phyloP scores from a whole-genome alignment of 2,113 vertebrate species.

The Channa maculata region DNA sequence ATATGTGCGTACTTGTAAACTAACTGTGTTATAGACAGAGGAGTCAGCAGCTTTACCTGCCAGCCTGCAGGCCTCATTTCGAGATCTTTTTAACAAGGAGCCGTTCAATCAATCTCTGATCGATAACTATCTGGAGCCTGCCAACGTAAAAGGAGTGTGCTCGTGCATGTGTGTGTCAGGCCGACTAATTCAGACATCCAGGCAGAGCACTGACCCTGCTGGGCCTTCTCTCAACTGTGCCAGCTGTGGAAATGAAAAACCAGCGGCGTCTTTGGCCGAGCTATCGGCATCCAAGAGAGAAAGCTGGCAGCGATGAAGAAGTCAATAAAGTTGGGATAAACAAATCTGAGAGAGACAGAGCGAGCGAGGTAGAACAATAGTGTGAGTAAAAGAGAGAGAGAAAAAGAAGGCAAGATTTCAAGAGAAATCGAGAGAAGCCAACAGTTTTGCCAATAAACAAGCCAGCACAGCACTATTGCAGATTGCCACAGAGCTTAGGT shows the following conservation, averaged over 20 bases:
- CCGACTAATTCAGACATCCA: conserved; percentile 61
- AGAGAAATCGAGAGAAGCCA: conserved; percentile 41
- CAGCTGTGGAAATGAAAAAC: conserved; percentile 70
- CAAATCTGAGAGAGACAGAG: conserved; percentile 44
- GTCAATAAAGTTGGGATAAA: conserved; percentile 69
- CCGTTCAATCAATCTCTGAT: conserved; percentile 78
- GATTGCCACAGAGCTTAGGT: conserved; percentile 70
- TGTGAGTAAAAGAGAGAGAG: background rate
- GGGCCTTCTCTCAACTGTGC: conserved; percentile 38
- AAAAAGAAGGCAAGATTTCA: background rate
- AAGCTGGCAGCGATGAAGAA: conserved; percentile 46
- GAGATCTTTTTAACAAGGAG: conserved; percentile 78
- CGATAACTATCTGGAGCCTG: conserved; percentile 72
- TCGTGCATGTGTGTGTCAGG: conserved; percentile 32
- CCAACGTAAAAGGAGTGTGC: conserved; percentile 15
- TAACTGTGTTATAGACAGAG: conserved; percentile 24
- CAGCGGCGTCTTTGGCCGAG: conserved; percentile 44
- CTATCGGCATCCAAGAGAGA: conserved; percentile 38
- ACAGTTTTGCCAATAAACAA: conserved; percentile 69
- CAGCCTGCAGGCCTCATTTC: conserved; percentile 69
- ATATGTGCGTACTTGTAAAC: conserved; percentile 18
- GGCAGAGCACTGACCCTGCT: conserved; percentile 39
- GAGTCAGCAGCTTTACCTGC: conserved; percentile 79
- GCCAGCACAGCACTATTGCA: conserved; percentile 73
- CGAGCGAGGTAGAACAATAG: background rate